These are phyloP conservation scores for Dicrurus megarhynchus DNA, from an alignment of 2,113 vertebrate genomes.

Conservation along the genomic window DNA sequence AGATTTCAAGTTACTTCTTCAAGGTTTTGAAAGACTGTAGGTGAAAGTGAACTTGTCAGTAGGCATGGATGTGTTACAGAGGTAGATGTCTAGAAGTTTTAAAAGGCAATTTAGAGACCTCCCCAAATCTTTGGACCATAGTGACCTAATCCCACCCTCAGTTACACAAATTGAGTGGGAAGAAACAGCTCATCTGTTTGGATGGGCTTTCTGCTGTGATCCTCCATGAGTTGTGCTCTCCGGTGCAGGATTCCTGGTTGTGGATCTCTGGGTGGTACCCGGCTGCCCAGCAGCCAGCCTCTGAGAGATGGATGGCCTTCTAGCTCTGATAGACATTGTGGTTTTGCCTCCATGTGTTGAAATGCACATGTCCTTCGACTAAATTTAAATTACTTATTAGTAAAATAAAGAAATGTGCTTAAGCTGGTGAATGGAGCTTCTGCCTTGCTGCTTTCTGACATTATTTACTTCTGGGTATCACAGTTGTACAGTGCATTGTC, in stretches of 20 bases:
- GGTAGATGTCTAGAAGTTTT: background rate
- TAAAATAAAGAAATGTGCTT: background rate
- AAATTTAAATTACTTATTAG: background rate
- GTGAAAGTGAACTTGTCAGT: background rate
- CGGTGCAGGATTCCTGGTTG: background rate
- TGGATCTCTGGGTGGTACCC: background rate
- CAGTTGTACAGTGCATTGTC: background rate
- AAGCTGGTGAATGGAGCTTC: background rate
- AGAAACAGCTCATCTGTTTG: background rate
- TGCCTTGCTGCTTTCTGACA: background rate
- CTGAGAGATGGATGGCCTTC: background rate
- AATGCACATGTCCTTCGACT: background rate
- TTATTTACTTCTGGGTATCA: background rate
- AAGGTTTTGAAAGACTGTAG: background rate
- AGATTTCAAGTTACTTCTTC: background rate
- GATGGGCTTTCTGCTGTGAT: background rate
- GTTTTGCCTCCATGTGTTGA: background rate
- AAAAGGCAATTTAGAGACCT: background rate
- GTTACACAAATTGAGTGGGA: fast-evolving
- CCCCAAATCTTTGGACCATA: background rate
- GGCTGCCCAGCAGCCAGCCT: no score
- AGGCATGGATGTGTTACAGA: background rate
- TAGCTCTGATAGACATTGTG: fast-evolving
- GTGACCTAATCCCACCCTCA: background rate
- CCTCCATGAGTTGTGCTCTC: background rate